Base-by-base conservation (phyloP, 2,797 vertebrate genomes). In the Thunnus albacares region DNA sequence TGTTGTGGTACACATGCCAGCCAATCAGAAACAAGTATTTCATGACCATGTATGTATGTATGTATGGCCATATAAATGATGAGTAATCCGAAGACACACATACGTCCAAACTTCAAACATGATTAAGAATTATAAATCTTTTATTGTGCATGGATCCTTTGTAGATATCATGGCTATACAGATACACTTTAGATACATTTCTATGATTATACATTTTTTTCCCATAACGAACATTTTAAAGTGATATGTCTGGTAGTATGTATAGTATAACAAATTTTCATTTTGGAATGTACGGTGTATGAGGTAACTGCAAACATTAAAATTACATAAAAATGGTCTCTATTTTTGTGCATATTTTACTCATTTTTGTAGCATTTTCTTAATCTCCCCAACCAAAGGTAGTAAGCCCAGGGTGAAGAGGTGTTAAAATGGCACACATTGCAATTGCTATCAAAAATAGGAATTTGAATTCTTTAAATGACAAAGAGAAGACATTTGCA, bases 211-310 rank as follows among this genome's bases (percentile, higher is more conserved):
- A 97, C 96, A 96, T 95, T 96, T 94, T 30, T 30, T 93, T 93
- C 90, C 96, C 93, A 95, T 97, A 96, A 96, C 93, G 95, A 96
- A 97, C 97, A 97, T 96, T 97, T 97, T 94, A 96, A 97, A 97
- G 96, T 98, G 97, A 97, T 98, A 98, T 97, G 97, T 97, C 96
- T 97, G 96, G 96, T 97, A 97, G 96, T 97, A 97, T 97, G 96
- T 97, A 96, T 92, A 94, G 92, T 95, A 95, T 97, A 97, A 96
- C 92, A 91, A 98, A 96, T 97, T 96, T 96, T 94, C 89, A 93
- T 96, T 98, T 98, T 98, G 97, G 97, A 99, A 99, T 98, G 97
- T 99, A 98, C 96, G 97, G 96, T 97, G 96, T 97, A 97, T 98
- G 97, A 98, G 97, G 97, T 98, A 98, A 96, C 94, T 94, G 95